phyloP scores from a whole-genome alignment of 1,140 invertebrate genomes.

The Coelopa frigida region DNA sequence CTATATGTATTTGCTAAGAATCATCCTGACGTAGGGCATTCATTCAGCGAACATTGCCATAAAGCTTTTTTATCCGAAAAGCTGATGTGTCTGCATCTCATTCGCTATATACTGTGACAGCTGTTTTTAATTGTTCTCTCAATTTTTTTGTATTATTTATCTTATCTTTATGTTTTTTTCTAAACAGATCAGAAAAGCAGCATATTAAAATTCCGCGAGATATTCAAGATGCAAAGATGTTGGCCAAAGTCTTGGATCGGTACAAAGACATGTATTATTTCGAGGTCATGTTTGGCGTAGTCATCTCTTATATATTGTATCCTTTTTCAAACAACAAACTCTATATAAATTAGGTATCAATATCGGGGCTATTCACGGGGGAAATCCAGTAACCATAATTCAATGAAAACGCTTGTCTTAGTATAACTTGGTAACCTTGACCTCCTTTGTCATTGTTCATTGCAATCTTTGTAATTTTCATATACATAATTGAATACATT shows the following conservation, averaged over 20 bases:
- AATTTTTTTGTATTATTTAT: slow-evolving; percentile 6
- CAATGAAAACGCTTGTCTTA: not conserved
- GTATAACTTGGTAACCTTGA: slow-evolving; percentile 10
- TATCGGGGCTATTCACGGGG: too few species aligned
- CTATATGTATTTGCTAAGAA: not conserved
- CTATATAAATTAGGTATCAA: not conserved
- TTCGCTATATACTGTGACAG: not conserved
- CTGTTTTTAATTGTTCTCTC: not conserved
- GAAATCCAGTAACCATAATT: too few species aligned
- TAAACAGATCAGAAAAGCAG: slow-evolving; percentile 80
- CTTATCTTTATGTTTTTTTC: slow-evolving; percentile 45
- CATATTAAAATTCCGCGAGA: slow-evolving; percentile 87
- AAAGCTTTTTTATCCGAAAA: slow-evolving; percentile 8
- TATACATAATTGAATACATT: too few species aligned
- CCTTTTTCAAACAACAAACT: slow-evolving; percentile 56
- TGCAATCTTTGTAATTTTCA: too few species aligned
- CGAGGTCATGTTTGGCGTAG: slow-evolving; percentile 83
- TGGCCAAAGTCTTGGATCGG: slow-evolving; percentile 81
- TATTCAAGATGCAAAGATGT: slow-evolving; percentile 92
- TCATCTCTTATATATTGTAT: slow-evolving; percentile 97
- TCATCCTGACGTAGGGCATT: not conserved
- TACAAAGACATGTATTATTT: slow-evolving; percentile 94
- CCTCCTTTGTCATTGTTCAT: slow-evolving; percentile 1
- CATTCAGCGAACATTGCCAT: not conserved
- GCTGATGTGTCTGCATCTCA: slow-evolving; percentile 10